Conservation (phyloP, 30 jellyfish, hydroid and myxozoan genomes). For the Calvadosia cruxmelitensis region DNA sequence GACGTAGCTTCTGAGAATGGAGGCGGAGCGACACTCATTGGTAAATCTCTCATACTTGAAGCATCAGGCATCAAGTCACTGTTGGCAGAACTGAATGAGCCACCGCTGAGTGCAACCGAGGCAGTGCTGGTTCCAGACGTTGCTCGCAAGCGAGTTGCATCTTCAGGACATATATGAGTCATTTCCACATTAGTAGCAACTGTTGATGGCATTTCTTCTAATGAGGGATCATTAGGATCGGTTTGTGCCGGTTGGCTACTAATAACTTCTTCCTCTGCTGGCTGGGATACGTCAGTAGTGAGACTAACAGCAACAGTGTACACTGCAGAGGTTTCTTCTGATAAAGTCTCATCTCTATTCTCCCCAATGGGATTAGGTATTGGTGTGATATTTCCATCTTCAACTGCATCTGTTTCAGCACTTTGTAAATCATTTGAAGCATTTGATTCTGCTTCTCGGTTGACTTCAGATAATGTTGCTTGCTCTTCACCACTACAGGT, state of each 20-base stretch:
- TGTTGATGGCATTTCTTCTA: not conserved
- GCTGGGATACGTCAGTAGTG: not conserved
- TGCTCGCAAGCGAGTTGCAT: not conserved
- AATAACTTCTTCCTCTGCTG: not conserved
- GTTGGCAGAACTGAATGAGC: not conserved
- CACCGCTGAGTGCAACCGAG: not conserved
- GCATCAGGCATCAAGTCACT: conserved; percentile 3
- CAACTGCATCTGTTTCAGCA: not conserved
- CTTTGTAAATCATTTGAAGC: not conserved
- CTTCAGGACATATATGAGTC: not conserved
- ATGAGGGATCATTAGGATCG: not conserved
- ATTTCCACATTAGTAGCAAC: not conserved
- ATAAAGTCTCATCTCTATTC: not conserved
- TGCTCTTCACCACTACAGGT: no score
- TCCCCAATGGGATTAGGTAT: not conserved
- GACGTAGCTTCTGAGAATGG: not conserved
- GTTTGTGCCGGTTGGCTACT: not conserved
- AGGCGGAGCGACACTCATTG: not conserved
- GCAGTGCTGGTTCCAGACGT: not conserved
- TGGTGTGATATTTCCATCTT: not conserved
- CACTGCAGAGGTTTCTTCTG: not conserved
- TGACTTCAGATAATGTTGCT: not conserved
- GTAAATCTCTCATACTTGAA: no score
- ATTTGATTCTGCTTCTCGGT: not conserved
- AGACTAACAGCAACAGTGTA: not conserved